Conservation (phyloP, 1,140 invertebrate species). For the Lerema accius region DNA sequence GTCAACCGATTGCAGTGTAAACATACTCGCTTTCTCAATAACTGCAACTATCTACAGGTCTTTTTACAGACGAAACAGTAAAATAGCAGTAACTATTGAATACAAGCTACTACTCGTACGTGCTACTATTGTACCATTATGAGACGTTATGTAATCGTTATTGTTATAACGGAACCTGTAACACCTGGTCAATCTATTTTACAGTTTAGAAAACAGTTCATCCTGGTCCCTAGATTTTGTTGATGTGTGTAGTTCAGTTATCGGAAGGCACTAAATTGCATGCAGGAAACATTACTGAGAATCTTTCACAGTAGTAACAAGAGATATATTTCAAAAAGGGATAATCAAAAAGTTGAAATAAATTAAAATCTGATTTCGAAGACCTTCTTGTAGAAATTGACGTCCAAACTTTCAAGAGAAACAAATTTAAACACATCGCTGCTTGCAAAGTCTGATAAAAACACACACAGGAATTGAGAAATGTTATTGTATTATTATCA, state of each 20-base stretch:
- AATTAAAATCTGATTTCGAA: too few relatives aligned
- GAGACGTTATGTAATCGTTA: not conserved
- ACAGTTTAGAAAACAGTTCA: not conserved
- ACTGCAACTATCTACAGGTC: constrained; percentile 2
- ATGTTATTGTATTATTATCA: too few relatives aligned
- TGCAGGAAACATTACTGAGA: too few relatives aligned
- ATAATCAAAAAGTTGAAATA: too few relatives aligned
- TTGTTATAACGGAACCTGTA: not conserved
- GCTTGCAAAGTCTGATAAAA: too few relatives aligned
- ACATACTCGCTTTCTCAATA: constrained; percentile 38
- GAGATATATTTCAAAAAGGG: too few relatives aligned
- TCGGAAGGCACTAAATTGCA: not conserved
- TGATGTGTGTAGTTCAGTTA: not conserved
- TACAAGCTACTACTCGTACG: not conserved
- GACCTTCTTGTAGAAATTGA: too few relatives aligned
- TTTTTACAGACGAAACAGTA: not conserved
- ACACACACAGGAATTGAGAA: too few relatives aligned
- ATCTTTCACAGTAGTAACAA: too few relatives aligned
- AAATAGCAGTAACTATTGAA: not conserved
- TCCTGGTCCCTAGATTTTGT: not conserved
- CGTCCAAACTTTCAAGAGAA: too few relatives aligned
- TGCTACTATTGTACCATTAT: constrained; percentile 3
- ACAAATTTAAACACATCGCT: too few relatives aligned
- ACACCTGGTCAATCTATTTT: not conserved
- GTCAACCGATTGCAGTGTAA: constrained; percentile 43